A percentile compares a stretch with the other conserved stretches of the same genome.
These are phyloP conservation scores for Diaphora mendica DNA, from an alignment of 2,888 invertebrate species.

Conservation along the genomic window DNA sequence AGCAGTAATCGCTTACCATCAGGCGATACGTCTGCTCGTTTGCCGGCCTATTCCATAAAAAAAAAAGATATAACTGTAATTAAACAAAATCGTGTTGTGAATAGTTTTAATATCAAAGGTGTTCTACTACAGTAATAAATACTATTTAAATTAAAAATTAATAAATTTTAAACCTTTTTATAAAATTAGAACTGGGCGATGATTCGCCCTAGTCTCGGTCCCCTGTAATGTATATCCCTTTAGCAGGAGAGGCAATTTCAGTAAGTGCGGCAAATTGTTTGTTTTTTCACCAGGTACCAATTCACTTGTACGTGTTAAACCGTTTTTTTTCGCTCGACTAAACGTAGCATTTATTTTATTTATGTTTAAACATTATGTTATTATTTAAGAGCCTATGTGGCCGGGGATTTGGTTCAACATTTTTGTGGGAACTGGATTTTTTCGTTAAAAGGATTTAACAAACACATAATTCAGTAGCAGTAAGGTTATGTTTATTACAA, in stretches of 20 bases:
- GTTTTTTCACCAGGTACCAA: conserved; percentile 27
- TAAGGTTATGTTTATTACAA: not conserved
- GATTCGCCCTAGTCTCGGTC: not conserved
- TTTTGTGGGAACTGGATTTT: not conserved
- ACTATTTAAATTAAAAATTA: not conserved
- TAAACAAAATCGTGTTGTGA: too few relatives aligned
- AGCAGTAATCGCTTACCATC: too few relatives aligned
- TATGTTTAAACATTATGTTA: conserved; percentile 28
- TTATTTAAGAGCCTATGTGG: conserved; percentile 24
- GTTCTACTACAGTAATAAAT: not conserved
- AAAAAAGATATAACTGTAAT: too few relatives aligned
- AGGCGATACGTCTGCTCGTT: too few relatives aligned
- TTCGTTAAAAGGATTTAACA: not conserved
- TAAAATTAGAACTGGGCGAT: not conserved
- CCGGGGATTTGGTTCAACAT: conserved; percentile 4
- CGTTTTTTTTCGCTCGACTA: conserved; percentile 27
- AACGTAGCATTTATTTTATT: conserved; percentile 34
- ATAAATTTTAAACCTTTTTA: not conserved
- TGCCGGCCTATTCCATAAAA: too few relatives aligned
- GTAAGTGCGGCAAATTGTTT: conserved; percentile 42
- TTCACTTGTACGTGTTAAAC: conserved; percentile 29
- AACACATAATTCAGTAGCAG: not conserved
- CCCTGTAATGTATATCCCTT: conserved; percentile 10
- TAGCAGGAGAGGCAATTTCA: conserved; percentile 34
- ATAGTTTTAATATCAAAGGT: not conserved